Base-by-base conservation (phyloP, 2,797 vertebrate species). In the Ibycter americanus region DNA sequence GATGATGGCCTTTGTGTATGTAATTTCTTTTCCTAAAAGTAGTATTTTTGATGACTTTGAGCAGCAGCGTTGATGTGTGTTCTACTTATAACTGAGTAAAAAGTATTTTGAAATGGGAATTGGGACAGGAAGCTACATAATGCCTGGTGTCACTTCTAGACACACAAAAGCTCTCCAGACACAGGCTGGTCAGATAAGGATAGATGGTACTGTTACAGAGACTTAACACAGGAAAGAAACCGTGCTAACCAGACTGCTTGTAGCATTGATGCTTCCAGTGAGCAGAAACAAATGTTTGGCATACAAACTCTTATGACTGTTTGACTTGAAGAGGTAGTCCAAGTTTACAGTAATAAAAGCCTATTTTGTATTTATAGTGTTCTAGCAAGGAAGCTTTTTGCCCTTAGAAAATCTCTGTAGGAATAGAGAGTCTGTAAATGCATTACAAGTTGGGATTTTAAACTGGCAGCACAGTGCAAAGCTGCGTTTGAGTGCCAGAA, bases 261-360 rank as follows among this genome's bases (percentile, higher is more conserved):
- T 23, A 51, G 51, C 29, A 38, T 9, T 62, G 40, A 40, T 86
- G 47, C 72, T 94, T 92, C 42, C 31, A 47, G 44, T 52, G 56
- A 86, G 49, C 77, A 89, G 83, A 89, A 95, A 74, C 44, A 81
- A 92, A 49, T 88, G 47, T 77, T 91, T 66, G 84, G 55, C 74
- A 38, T 66, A 34, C 11, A 6, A 31, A 58, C 20, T 55, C 59
- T 54, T 54, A 8, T 15, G 20, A 65, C 38, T 74, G 10, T 85
- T 76, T 52, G 68, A 83, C 55, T 86, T 74, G 27, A 56, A 42
- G 83, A 78, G 58, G 26, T 92, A 76, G 70, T 82, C 77, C 83
- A 74, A 67, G 61, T 94, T 93, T 90, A 72, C 21, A 32, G 66
- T 59, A 79, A 54, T 76, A 90, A 92, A 94, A 92, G 42, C 54